Percentiles rank a stretch among this genome's conserved stretches.
Conservation (phyloP, 2,797 vertebrate species). For the Sebastiscus tertius region DNA sequence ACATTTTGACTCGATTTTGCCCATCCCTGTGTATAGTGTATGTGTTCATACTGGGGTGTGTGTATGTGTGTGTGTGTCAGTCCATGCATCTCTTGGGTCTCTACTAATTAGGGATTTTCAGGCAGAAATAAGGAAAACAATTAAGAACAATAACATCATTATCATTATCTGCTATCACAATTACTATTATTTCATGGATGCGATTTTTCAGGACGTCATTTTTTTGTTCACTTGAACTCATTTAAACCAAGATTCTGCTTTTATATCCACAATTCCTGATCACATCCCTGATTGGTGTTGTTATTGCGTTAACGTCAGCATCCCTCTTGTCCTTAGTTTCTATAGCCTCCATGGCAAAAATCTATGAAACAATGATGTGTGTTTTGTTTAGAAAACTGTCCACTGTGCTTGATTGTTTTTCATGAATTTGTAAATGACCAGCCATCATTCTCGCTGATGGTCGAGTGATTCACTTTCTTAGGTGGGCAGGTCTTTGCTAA, state of each 20-base stretch:
- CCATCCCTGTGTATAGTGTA: slow-evolving; percentile 40
- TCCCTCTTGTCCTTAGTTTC: slow-evolving; percentile 52
- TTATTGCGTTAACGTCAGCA: slow-evolving; percentile 56
- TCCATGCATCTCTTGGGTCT: slow-evolving; percentile 57
- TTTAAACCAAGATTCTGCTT: slow-evolving; percentile 22
- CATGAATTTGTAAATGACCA: slow-evolving; percentile 85
- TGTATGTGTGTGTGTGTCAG: slow-evolving; percentile 55
- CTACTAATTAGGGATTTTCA: slow-evolving; percentile 59
- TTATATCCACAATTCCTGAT: slow-evolving; percentile 34
- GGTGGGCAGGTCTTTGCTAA: slow-evolving; percentile 58
- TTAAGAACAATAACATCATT: slow-evolving; percentile 47
- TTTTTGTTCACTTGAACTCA: slow-evolving; percentile 25
- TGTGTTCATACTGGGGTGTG: not conserved
- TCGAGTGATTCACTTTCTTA: slow-evolving; percentile 82
- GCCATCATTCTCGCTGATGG: slow-evolving; percentile 86
- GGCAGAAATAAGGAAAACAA: slow-evolving; percentile 51
- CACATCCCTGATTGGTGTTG: slow-evolving; percentile 60
- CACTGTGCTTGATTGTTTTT: slow-evolving; percentile 93
- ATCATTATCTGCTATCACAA: slow-evolving; percentile 46
- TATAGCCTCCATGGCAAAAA: slow-evolving; percentile 88
- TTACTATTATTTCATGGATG: slow-evolving; percentile 36
- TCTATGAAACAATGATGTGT: slow-evolving; percentile 86
- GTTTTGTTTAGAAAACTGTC: slow-evolving; percentile 85
- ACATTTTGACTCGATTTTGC: not conserved
- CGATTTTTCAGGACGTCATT: slow-evolving; percentile 37